phyloP scores from a whole-genome alignment of 2,113 vertebrate genomes.

The Gila orcuttii region DNA sequence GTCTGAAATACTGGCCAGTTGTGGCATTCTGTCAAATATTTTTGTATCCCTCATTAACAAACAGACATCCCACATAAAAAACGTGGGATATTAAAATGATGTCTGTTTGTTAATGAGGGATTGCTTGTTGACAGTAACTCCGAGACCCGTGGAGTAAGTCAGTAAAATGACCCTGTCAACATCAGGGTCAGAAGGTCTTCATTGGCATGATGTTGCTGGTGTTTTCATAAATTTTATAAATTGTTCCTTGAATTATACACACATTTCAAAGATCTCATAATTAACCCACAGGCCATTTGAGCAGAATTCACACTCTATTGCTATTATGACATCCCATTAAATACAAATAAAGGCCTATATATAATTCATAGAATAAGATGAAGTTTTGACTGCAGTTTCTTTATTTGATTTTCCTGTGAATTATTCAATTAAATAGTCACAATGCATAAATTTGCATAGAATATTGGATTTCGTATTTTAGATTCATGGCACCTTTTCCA shows the following conservation, averaged over 20 bases:
- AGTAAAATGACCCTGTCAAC: not conserved
- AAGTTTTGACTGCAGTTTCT: not conserved
- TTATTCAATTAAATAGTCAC: not conserved
- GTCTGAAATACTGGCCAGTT: not conserved
- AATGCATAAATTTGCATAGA: slow-evolving; percentile 12
- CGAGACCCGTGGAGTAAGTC: no score
- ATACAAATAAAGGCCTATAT: not conserved
- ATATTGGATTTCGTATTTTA: not conserved
- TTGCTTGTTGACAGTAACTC: not conserved
- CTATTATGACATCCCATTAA: not conserved
- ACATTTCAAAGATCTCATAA: not conserved
- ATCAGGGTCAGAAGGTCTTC: not conserved
- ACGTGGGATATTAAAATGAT: not conserved
- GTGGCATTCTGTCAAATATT: not conserved
- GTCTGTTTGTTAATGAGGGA: not conserved
- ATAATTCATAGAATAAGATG: slow-evolving; percentile 2
- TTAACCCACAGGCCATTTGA: not conserved
- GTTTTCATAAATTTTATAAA: not conserved
- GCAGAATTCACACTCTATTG: not conserved
- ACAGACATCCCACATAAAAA: not conserved
- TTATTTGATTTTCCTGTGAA: not conserved
- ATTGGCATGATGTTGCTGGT: not conserved
- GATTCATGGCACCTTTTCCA: not conserved
- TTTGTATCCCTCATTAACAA: no score
- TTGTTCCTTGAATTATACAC: not conserved